Evolutionary conservation across 2,888 invertebrate genomes (phyloP), one percentile per base, ranked within the genome.

Genomic region (Pseudoips prasinana): DNA sequence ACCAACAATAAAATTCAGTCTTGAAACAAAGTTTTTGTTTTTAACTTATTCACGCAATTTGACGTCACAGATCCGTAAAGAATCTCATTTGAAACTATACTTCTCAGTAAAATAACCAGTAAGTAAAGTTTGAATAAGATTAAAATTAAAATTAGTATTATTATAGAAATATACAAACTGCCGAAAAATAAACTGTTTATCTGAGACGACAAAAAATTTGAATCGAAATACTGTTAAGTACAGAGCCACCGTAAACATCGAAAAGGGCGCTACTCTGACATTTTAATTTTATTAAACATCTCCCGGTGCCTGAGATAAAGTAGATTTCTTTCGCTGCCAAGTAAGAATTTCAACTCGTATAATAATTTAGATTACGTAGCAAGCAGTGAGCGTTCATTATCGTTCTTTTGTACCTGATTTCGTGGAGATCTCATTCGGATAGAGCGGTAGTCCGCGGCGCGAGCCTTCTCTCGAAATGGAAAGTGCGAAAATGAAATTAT

Each of bases 401-500:
- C 87, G 86, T 87, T 84, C 87, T 88, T 88, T 88, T 87, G 88
- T 88, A 88, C 80, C 81, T 82, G 88, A 88, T 88, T 87, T 86
- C 80, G 83, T 75, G 60, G 73, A 88, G 88, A 88, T 88, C 87
- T 84, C 88, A 88, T 88, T 87, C 86, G 80, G 88, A 88, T 88
- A 88, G 84, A 84, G 80, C 79, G 71, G 68, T 76, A 71, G 82
- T 81, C 85, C 83, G 76, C 83, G 81, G 80, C 78, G 77, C 80
- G 79, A 75, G 83, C 77, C 78, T 74, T 75, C 84, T 76, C 82
- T 77, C 75, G 71, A 88, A 87, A 86, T 85, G 85, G 85, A 87
- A 88, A 88, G 88, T 88, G 89, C 84, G 89, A 88, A 89, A 88
- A 88, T 88, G 85, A 89, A 89, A 89, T 89, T 88, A 88, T 87